Evolutionary conservation across 2,113 vertebrate species (phyloP).

Genomic region (Ifrita kowaldi): DNA sequence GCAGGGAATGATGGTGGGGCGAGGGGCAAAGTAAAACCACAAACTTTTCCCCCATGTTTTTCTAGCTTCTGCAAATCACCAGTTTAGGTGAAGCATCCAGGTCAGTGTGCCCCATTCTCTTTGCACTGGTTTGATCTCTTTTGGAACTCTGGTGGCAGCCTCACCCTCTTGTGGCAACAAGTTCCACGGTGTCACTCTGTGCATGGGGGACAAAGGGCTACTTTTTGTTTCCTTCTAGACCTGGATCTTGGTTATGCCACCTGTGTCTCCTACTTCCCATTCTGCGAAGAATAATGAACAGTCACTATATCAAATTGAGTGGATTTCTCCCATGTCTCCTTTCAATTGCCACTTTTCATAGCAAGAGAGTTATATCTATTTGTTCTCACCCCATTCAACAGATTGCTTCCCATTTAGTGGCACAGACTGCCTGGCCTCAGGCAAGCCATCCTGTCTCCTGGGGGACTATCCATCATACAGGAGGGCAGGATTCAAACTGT

Average conservation of each 20-base stretch:
- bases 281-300: neutral
- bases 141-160: neutral
- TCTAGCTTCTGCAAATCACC: neutral
- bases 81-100: neutral
- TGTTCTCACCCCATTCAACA: neutral
- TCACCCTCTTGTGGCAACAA: neutral
- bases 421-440: slow-evolving; percentile 39
- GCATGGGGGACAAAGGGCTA: neutral
- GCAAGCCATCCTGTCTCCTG: slow-evolving; percentile 26
- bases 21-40: neutral
- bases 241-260: neutral
- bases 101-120: neutral
- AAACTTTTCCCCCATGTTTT: neutral
- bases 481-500: neutral
- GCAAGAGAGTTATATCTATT: neutral
- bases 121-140: neutral
- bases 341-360: neutral
- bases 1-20: neutral
- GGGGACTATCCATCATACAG: slow-evolving; percentile 11
- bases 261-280: neutral
- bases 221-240: neutral
- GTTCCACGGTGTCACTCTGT: rapidly evolving
- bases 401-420: neutral
- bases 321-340: neutral
- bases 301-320: neutral